phyloP scores from a whole-genome alignment of 1,140 invertebrate genomes.

The Psilanteris sp. region DNA sequence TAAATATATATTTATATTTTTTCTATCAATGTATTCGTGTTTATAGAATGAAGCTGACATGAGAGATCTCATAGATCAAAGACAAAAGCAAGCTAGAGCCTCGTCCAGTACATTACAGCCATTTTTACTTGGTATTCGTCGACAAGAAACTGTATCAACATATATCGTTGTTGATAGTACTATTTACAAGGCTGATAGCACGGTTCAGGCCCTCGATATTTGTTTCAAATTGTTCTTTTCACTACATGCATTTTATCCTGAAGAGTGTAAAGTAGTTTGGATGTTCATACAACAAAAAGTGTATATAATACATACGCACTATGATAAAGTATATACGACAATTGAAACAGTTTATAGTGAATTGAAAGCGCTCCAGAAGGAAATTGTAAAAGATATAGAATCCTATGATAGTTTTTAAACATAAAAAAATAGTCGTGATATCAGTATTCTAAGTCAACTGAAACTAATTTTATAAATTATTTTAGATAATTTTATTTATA shows the following conservation, averaged over 20 bases:
- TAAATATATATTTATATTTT: no score
- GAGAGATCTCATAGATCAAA: no score
- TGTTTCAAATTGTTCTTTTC: constrained; percentile 16
- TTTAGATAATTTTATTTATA: no score
- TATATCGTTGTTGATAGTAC: background rate
- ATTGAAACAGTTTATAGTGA: constrained; percentile 2
- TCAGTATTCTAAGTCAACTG: no score
- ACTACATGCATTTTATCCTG: background rate
- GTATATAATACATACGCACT: background rate
- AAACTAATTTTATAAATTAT: no score
- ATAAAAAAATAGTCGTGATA: no score
- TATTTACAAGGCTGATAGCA: background rate
- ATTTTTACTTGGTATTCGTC: background rate
- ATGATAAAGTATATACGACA: constrained; percentile 6
- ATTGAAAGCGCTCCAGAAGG: background rate
- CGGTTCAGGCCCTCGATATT: background rate
- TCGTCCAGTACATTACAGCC: background rate
- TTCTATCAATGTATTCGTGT: no score
- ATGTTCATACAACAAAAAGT: constrained; percentile 6
- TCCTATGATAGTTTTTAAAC: no score
- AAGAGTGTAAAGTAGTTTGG: constrained; percentile 1
- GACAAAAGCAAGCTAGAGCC: background rate
- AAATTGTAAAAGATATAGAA: background rate
- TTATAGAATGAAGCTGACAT: background rate
- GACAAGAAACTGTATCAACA: background rate